Conservation (phyloP, 2,113 vertebrate species). For the Larimichthys polyactis region DNA sequence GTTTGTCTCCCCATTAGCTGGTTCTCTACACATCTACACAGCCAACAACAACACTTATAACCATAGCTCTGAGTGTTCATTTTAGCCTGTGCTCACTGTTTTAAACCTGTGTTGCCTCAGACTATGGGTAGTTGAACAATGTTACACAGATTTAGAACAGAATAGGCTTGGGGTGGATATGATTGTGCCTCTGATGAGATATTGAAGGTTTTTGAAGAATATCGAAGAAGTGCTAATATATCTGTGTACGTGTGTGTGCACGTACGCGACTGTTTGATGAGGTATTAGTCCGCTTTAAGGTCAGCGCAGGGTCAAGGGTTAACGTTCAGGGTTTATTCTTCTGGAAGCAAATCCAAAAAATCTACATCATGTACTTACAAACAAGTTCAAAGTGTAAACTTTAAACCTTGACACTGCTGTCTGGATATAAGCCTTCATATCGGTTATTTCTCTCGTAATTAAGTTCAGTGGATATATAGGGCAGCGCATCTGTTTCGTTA, state of each 20-base stretch:
- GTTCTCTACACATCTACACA: background rate
- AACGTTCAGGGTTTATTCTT: constrained; percentile 55
- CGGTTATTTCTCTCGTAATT: constrained; percentile 71
- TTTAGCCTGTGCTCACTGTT: background rate
- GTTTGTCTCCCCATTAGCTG: background rate
- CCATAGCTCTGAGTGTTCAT: background rate
- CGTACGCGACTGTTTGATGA: background rate
- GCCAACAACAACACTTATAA: background rate
- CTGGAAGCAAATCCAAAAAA: constrained; percentile 58
- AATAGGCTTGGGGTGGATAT: too few relatives aligned
- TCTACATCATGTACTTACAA: constrained; percentile 60
- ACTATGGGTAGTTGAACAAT: too few relatives aligned
- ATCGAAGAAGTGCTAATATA: background rate
- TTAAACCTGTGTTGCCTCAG: background rate
- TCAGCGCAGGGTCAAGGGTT: constrained; percentile 26
- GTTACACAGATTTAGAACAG: too few relatives aligned
- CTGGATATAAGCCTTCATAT: constrained; percentile 66
- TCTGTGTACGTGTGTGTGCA: constrained; percentile 17
- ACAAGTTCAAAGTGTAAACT: constrained; percentile 65
- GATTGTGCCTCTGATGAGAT: background rate
- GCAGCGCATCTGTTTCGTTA: constrained; percentile 57
- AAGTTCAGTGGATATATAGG: constrained; percentile 69
- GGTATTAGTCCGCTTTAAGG: constrained; percentile 35
- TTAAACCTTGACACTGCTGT: constrained; percentile 55
- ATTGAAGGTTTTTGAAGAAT: background rate